Evolutionary conservation across 2,113 vertebrate species (phyloP), one percentile per base, ranked within the genome.

Genomic region (Pitta sordida): DNA sequence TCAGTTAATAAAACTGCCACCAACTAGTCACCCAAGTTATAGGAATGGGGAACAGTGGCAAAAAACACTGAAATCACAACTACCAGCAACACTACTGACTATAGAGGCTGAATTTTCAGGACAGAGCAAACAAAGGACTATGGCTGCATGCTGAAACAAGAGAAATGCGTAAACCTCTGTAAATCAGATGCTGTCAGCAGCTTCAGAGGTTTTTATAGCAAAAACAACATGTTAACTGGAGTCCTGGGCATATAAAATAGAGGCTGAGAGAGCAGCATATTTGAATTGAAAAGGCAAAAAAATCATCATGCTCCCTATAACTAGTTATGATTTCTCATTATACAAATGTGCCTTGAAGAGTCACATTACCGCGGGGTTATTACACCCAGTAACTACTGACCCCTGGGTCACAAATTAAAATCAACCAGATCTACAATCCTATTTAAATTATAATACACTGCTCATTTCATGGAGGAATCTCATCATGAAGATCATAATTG

Each of bases 271-370:
- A 71, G 4, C 17, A 73, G 76, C 37, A 41, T 56, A 86, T 94
- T 62, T 86, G 88, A 97, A 95, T 71, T 65, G 77, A 39, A 90
- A 94, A 97, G 56, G 78, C n/a, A 93, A 95, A 95, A 95, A 93
- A 93, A 82, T 90, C 77, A 89, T 91, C 74, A 73, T 65, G 73
- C 49, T 80, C 83, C 73, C 86, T 73, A 70, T 94, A 96, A 96
- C 92, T 86, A 95, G 96, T 93, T 97, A 96, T 95, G 95, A 97
- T 98, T 97, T 97, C 96, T 98, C 95, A 97, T 98, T 97, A 98
- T 93, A 97, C 74, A 97, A 96, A 96, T 94, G 91, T 91, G 85
- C 91, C 95, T 94, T 83, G 94, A 97, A 94, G 96, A 96, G 94
- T 94, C 82, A 91, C 90, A 96, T 97, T 96, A 95, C 95, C 0